Evolutionary conservation across 2,797 vertebrate species (phyloP), one percentile per base, ranked within the genome.

Genomic region (Vultur gryphus): DNA sequence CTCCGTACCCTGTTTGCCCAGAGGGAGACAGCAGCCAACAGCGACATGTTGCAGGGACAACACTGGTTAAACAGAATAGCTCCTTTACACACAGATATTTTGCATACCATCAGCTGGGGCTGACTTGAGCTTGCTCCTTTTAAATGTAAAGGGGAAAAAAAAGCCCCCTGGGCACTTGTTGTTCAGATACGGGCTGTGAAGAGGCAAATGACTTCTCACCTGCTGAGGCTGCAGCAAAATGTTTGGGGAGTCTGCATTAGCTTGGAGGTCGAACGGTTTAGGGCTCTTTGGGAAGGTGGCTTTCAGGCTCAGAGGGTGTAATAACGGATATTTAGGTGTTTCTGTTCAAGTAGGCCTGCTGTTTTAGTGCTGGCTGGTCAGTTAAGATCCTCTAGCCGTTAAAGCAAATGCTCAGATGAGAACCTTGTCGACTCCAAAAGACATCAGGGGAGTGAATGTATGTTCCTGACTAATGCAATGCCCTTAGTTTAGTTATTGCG

Each of bases 241-340:
- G 0, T 16, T 28, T n/a, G 31, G 44, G 25, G 54, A 43, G 33
- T 13, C 69, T 39, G 37, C 5, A 3, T 61, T 69, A 35, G 31
- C 43, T 64, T 48, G 55, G n/a, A 86, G 49, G 24, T 24, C 0
- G 0, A 64, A 17, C 2, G 2, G 29, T 75, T 64, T 58, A 2
- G 70, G 70, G 6, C 20, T 57, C 41, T 59, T 87, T 18, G 52
- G 39, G 31, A 69, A 78, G 72, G 39, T 2, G 6, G 13, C 26
- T 84, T n/a, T 48, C 57, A 31, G 78, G 46, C 33, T 83, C 6
- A 5, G 41, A 69, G 33, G 28, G 13, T 29, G 7, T 11, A 35
- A 24, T 33, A 24, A 54, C 8, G 21, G 48, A 5, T 72, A 14
- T 71, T 52, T 17, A 33, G 61, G 35, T 54, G 23, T 65, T 76